phyloP scores from a whole-genome alignment of 2,888 invertebrate species.

The Cordilura impudica region DNA sequence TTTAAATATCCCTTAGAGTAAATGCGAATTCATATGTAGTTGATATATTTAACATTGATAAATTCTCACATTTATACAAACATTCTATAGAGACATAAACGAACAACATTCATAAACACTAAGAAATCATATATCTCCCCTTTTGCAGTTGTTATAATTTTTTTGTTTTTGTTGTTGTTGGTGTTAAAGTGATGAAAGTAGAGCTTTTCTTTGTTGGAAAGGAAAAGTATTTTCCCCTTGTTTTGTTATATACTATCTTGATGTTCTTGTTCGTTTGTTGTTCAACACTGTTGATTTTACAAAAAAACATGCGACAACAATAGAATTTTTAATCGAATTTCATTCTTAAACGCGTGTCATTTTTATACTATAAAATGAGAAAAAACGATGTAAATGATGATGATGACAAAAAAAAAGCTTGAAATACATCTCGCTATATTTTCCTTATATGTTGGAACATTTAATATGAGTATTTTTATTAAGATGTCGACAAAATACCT shows the following conservation, averaged over 20 bases:
- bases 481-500: too few relatives aligned
- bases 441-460: too few relatives aligned
- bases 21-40: constrained; percentile 16
- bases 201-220: neutral
- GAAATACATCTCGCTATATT: too few relatives aligned
- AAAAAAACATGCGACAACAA: constrained; percentile 56
- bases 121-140: neutral
- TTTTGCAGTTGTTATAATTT: neutral
- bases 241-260: neutral
- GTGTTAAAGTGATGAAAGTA: constrained; percentile 29
- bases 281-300: constrained; percentile 47
- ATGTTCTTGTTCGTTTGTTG: constrained; percentile 12
- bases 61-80: neutral
- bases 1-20: neutral
- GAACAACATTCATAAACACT: constrained; percentile 7
- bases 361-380: too few relatives aligned
- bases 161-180: neutral
- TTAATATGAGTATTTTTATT: too few relatives aligned
- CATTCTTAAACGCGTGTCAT: constrained; percentile 47
- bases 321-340: constrained; percentile 60
- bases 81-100: neutral
- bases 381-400: too few relatives aligned
- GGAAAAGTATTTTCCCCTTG: constrained; percentile 5
- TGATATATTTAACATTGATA: constrained; percentile 22
- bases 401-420: too few relatives aligned